Conservation (phyloP, 1,140 invertebrate species). For the Helicoverpa zea region DNA sequence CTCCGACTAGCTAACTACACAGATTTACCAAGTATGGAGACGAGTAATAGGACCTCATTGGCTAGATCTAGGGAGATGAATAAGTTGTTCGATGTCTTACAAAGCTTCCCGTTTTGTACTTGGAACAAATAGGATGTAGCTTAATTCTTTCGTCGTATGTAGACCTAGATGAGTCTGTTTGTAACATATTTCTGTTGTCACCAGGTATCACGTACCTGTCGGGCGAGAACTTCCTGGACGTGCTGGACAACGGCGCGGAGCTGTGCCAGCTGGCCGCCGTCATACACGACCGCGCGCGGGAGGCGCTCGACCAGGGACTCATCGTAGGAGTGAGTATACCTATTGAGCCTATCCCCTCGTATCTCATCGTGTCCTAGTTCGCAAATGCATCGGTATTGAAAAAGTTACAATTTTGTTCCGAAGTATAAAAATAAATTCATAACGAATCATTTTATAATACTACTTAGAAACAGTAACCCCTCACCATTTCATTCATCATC, state of each 20-base stretch:
- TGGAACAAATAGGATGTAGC: too few species aligned
- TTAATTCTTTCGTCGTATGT: too few species aligned
- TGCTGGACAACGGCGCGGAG: conserved; percentile 93
- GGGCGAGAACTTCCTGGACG: conserved; percentile 92
- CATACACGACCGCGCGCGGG: conserved; percentile 91
- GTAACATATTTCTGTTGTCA: not conserved
- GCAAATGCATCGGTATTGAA: not conserved
- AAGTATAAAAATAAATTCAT: too few species aligned
- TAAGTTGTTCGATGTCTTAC: not conserved
- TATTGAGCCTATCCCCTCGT: too few species aligned
- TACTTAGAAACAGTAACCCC: too few species aligned
- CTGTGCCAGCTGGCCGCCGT: conserved; percentile 92
- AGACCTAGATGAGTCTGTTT: not conserved
- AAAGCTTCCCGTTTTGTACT: too few species aligned
- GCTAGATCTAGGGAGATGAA: not conserved
- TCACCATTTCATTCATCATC: too few species aligned
- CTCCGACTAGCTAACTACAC: not conserved
- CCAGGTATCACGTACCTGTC: conserved; percentile 92
- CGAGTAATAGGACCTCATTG: not conserved
- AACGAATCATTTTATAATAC: too few species aligned
- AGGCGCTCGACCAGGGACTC: conserved; percentile 88
- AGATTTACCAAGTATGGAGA: not conserved
- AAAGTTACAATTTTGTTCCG: too few species aligned
- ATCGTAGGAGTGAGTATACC: conserved; percentile 88
- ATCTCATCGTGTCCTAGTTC: not conserved